Evolutionary conservation across 2,113 vertebrate species (phyloP).

Genomic region (Chauna torquata): DNA sequence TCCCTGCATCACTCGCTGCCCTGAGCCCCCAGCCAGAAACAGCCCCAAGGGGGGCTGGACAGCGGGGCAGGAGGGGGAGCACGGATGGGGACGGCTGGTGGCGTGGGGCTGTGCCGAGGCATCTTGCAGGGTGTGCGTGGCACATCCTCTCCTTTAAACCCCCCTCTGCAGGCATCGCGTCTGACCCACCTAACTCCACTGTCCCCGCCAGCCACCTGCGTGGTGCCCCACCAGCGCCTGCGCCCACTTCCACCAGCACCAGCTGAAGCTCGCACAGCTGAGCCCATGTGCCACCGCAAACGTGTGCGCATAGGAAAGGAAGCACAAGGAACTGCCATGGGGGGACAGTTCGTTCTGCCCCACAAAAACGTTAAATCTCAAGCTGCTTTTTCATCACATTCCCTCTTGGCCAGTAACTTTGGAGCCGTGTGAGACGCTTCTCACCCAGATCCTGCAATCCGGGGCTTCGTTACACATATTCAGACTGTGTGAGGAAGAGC

Average conservation of each 20-base stretch:
- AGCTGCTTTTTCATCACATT: not conserved
- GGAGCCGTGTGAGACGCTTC: not conserved
- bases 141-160: not conserved
- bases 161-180: not conserved
- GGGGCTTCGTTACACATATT: not conserved
- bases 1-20: fast-evolving
- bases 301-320: not conserved
- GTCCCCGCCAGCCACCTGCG: not conserved
- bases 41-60: not conserved
- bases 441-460: not conserved
- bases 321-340: not conserved
- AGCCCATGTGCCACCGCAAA: not conserved
- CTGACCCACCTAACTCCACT: not conserved
- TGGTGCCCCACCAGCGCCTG: not conserved
- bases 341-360: not conserved
- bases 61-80: not conserved
- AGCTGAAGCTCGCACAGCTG: not conserved
- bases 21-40: not conserved
- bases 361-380: not conserved
- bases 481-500: not conserved
- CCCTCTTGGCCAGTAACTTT: not conserved
- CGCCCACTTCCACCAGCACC: not conserved
- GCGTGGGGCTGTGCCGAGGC: not conserved
- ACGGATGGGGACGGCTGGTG: not conserved
- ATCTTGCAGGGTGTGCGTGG: fast-evolving